phyloP scores from a whole-genome alignment of 2,113 vertebrate species.

The Esox niger region DNA sequence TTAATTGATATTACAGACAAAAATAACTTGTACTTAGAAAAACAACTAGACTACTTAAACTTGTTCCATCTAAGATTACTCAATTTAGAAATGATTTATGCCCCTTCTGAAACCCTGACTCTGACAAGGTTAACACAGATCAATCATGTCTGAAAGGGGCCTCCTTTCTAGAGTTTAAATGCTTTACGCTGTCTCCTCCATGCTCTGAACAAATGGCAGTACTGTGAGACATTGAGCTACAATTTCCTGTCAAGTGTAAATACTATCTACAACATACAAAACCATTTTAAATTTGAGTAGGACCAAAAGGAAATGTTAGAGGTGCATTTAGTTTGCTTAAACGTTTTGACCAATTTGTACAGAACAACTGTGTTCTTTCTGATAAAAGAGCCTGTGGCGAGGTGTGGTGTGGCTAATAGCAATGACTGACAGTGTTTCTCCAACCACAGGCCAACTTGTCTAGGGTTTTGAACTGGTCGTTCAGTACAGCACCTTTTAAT shows the following conservation, averaged over 20 bases:
- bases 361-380: too few relatives aligned
- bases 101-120: conserved; percentile 48
- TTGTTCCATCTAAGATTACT: conserved; percentile 38
- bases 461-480: too few relatives aligned
- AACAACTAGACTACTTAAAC: conserved; percentile 14
- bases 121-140: conserved; percentile 56
- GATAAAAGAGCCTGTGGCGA: too few relatives aligned
- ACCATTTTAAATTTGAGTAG: neutral
- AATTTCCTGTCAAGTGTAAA: conserved; percentile 12
- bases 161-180: conserved; percentile 16
- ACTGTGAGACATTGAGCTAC: conserved; percentile 23
- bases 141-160: conserved; percentile 49
- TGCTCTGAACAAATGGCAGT: conserved; percentile 30
- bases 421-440: too few relatives aligned
- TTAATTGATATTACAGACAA: neutral
- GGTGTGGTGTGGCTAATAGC: too few relatives aligned
- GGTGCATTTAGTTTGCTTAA: too few relatives aligned
- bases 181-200: conserved; percentile 20
- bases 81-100: conserved; percentile 56
- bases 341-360: too few relatives aligned
- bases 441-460: too few relatives aligned
- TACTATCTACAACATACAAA: conserved; percentile 19
- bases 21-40: conserved; percentile 1
- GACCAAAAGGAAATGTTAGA: too few relatives aligned
- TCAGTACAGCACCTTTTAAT: too few relatives aligned